These are phyloP conservation scores for Myotis daubentonii DNA, from an alignment of 2,797 vertebrate species.

Conservation along the genomic window DNA sequence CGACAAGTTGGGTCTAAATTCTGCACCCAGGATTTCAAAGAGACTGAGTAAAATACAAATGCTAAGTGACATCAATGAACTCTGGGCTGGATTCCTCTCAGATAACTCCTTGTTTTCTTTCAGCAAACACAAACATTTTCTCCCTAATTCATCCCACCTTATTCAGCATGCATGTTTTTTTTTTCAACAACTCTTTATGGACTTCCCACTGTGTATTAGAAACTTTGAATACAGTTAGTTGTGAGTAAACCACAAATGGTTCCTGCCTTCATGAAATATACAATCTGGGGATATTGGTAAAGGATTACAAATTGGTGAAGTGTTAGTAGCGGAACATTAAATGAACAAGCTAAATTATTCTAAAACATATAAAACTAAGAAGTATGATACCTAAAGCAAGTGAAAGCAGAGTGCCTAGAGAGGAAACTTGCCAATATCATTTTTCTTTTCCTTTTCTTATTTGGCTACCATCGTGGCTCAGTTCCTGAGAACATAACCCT, in stretches of 20 bases:
- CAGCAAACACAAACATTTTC: background rate
- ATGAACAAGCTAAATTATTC: background rate
- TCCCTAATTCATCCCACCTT: background rate
- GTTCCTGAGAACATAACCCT: background rate
- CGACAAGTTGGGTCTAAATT: background rate
- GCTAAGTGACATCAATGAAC: background rate
- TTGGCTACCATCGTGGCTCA: background rate
- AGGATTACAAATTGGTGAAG: background rate
- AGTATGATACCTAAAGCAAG: background rate
- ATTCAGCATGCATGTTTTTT: background rate
- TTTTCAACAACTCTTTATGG: background rate
- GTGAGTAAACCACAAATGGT: background rate
- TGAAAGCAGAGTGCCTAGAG: background rate
- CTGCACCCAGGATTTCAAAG: background rate
- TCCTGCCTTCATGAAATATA: background rate
- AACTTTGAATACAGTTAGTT: background rate
- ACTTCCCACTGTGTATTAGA: background rate
- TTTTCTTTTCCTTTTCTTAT: background rate
- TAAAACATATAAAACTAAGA: background rate
- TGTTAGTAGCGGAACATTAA: background rate
- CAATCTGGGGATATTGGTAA: background rate
- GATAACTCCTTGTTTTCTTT: background rate
- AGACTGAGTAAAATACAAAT: background rate
- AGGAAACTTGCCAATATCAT: background rate
- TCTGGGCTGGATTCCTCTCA: background rate